Evolutionary conservation across 30 jellyfish, hydroid and myxozoan species (phyloP).

Genomic region (Pseudorhiza aurosa): DNA sequence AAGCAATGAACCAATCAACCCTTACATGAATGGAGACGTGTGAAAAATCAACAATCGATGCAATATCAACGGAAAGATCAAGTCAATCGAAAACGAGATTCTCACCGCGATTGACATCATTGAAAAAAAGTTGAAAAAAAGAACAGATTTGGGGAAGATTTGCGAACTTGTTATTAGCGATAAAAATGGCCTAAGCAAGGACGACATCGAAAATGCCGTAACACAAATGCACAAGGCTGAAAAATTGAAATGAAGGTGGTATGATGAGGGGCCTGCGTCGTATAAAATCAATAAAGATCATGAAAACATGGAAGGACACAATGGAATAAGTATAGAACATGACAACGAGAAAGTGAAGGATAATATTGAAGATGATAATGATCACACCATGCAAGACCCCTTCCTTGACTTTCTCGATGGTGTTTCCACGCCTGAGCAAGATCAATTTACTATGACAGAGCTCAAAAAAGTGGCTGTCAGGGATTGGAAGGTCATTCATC

Average conservation of each 20-base stretch:
- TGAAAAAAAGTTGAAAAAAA: neutral
- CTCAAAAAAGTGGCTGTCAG: too few relatives aligned
- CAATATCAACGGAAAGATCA: conserved; percentile 76
- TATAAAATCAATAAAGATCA: neutral
- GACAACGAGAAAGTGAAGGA: too few relatives aligned
- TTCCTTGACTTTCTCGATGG: neutral
- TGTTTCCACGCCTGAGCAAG: neutral
- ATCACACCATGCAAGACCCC: neutral
- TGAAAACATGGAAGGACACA: too few relatives aligned
- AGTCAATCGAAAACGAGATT: neutral
- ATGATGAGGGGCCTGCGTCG: neutral
- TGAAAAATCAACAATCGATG: too few relatives aligned
- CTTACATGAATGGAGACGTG: too few relatives aligned
- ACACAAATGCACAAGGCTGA: neutral
- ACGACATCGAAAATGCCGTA: neutral
- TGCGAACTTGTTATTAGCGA: neutral
- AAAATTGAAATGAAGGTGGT: neutral
- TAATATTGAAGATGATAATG: neutral
- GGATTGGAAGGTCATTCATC: too few relatives aligned
- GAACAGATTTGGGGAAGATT: neutral
- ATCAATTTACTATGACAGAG: too few relatives aligned
- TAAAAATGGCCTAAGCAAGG: neutral
- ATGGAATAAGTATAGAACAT: too few relatives aligned
- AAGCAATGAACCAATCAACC: too few relatives aligned
- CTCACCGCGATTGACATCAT: neutral